Percentiles rank a stretch among this genome's conserved stretches.
phyloP scores from a whole-genome alignment of 2,888 invertebrate genomes.

The Ramazzottius varieornatus region DNA sequence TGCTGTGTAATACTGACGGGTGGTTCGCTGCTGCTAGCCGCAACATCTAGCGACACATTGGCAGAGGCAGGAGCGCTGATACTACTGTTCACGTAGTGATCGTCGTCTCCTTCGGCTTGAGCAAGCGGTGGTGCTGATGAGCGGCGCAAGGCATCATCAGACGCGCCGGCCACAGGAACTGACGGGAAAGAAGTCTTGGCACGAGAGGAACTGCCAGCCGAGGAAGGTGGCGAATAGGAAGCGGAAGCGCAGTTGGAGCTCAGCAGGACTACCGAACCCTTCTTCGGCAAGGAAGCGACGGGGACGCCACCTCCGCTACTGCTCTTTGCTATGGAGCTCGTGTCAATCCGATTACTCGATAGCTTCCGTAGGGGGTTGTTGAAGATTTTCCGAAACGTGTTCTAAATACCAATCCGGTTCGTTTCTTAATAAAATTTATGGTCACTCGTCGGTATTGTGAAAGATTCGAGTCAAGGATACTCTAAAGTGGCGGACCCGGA shows the following conservation, averaged over 20 bases:
- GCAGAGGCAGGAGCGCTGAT: no score
- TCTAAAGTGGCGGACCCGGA: no score
- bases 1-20: background rate
- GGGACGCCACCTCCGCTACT: conserved; percentile 8
- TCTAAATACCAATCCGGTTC: no score
- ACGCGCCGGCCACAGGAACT: background rate
- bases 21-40: no score
- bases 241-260: background rate
- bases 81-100: no score
- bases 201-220: background rate
- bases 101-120: conserved; percentile 7
- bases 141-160: background rate
- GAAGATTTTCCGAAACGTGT: conserved; percentile 45
- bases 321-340: conserved; percentile 20
- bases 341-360: conserved; percentile 62
- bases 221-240: background rate
- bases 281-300: conserved; percentile 9
- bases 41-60: no score
- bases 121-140: conserved; percentile 8
- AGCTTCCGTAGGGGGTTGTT: conserved; percentile 59
- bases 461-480: no score
- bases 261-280: background rate
- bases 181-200: background rate
- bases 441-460: no score
- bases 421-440: no score